Base-by-base conservation (phyloP, 2,797 vertebrate species). In the Hydrocynus forskahlii region DNA sequence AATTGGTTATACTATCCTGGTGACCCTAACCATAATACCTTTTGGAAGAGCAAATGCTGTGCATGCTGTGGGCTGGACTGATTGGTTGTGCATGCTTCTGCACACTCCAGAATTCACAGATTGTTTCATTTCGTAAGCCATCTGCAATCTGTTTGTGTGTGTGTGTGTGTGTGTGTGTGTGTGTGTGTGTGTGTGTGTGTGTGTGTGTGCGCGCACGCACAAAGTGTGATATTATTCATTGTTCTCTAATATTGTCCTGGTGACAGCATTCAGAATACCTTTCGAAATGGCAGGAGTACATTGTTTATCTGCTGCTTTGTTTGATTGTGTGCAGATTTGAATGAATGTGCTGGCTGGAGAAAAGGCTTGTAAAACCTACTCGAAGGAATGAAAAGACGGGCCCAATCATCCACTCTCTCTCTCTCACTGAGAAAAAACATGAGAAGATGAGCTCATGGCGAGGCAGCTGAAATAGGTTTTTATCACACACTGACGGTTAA, bases 211-310 rank as follows among this genome's bases (percentile, higher is more conserved):
- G 40, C 71, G 17, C 48, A 19, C 67, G 75, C 10, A 17, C 48
- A 35, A 3, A 4, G 7, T 66, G 50, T 38, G 75, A 48, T 29
- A 29, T 29, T 50, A 57, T n/a, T 63, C 19, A 60, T n/a, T 60
- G 52, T 29, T 74, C 19, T 17, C 50, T 64, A 78, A 81, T 52
- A 67, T 29, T 67, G 40, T 67, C 62, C 52, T 40, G 66, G 19
- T 38, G 70, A 74, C 40, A 73, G 75, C 55, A 77, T 21, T 60
- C 66, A 75, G 8, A 66, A 69, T 69, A 52, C 64, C 57, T 69
- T 52, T 79, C 60, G 35, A 40, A 81, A 71, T 81, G 19, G 23
- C 62, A 48, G 40, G 43, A 81, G 29, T 40, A 29, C 55, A 25
- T 45, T 78, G 38, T 78, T 29, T 29, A 69, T 14, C 54, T 70